phyloP scores from a whole-genome alignment of 2,113 vertebrate species.

The Cheilinus undulatus region DNA sequence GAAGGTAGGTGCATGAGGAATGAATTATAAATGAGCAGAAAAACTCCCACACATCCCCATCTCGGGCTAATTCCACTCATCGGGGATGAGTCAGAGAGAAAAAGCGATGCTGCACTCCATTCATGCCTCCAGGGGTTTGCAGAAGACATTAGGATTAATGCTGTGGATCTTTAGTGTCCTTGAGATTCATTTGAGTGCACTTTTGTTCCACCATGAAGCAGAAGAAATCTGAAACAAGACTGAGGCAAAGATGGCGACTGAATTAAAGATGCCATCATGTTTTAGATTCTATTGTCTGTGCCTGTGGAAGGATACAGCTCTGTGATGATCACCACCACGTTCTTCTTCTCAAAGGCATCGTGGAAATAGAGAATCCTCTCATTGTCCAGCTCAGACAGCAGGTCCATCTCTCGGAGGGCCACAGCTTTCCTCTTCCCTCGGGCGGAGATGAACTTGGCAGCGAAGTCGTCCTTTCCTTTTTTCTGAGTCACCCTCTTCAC shows the following conservation, averaged over 20 bases:
- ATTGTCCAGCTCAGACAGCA: slow-evolving; percentile 90
- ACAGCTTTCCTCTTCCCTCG: slow-evolving; percentile 87
- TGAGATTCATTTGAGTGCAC: slow-evolving; percentile 41
- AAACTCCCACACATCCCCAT: slow-evolving; percentile 61
- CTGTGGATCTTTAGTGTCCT: slow-evolving; percentile 39
- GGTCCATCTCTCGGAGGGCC: slow-evolving; percentile 87
- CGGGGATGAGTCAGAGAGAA: slow-evolving; percentile 65
- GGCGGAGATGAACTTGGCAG: slow-evolving; percentile 92
- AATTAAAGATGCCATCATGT: neutral
- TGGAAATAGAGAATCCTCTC: slow-evolving; percentile 91
- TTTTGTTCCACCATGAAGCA: neutral
- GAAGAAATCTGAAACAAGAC: neutral
- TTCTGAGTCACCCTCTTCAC: slow-evolving; percentile 90
- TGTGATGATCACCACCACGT: slow-evolving; percentile 89
- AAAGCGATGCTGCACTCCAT: slow-evolving; percentile 40
- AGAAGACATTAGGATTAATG: slow-evolving; percentile 56
- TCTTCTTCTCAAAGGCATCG: slow-evolving; percentile 95
- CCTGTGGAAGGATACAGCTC: slow-evolving; percentile 97
- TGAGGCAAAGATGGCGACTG: slow-evolving; percentile 2
- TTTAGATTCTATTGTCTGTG: too few species aligned
- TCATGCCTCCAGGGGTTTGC: slow-evolving; percentile 52
- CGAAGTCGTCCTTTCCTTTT: slow-evolving; percentile 86
- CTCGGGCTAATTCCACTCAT: slow-evolving; percentile 58
- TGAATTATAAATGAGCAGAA: slow-evolving; percentile 71
- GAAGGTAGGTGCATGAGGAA: slow-evolving; percentile 43